A percentile compares a stretch with the other conserved stretches of the same genome.
Conservation (phyloP, 2,888 invertebrate genomes). For the Diaperis boleti region DNA sequence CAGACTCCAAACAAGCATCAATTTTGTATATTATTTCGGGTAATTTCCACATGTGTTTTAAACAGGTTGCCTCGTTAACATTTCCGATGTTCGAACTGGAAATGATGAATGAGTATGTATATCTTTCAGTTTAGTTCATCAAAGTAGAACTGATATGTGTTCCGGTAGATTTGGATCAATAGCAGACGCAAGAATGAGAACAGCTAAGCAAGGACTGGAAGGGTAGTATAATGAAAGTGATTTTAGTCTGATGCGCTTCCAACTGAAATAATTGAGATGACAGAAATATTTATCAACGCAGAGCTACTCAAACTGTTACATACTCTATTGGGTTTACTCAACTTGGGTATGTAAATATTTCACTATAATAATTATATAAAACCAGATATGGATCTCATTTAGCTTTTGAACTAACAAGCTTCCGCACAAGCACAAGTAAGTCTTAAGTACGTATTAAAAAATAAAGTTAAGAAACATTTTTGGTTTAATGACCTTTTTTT, state of each 20-base stretch:
- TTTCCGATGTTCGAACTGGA: slow-evolving; percentile 14
- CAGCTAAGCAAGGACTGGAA: background rate
- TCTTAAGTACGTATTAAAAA: too few species aligned
- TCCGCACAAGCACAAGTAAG: too few species aligned
- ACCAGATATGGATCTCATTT: too few species aligned
- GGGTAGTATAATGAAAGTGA: slow-evolving; percentile 12
- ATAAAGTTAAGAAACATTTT: too few species aligned
- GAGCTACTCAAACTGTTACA: background rate
- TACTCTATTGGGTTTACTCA: background rate
- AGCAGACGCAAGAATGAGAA: background rate
- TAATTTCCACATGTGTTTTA: slow-evolving; percentile 25
- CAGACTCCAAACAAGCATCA: background rate
- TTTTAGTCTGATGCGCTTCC: slow-evolving; percentile 5
- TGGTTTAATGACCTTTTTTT: too few species aligned
- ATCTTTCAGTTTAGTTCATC: slow-evolving; percentile 11
- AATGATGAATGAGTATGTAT: slow-evolving; percentile 15
- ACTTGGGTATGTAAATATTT: background rate
- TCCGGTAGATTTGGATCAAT: slow-evolving; percentile 2
- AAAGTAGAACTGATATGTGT: background rate
- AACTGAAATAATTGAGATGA: slow-evolving; percentile 8
- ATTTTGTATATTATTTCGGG: slow-evolving; percentile 9
- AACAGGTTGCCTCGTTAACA: slow-evolving; percentile 19
- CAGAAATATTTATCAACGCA: slow-evolving; percentile 15
- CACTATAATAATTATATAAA: too few species aligned
- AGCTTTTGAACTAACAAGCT: too few species aligned